These are phyloP conservation scores for Neodiprion pinetum DNA, from an alignment of 1,140 invertebrate genomes.

Conservation along the genomic window DNA sequence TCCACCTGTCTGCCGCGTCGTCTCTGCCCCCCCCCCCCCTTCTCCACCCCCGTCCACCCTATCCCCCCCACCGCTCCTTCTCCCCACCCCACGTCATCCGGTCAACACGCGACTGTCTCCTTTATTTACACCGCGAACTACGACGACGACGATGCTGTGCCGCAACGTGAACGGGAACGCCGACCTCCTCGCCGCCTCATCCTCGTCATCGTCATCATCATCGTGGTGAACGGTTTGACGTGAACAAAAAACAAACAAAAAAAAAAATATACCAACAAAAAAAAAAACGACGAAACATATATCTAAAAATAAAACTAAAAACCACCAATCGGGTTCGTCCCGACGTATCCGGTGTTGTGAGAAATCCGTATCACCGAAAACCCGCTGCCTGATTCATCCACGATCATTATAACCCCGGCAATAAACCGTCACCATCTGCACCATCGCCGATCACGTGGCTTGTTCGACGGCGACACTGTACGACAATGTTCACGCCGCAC, in stretches of 20 bases:
- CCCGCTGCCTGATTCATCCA: background rate
- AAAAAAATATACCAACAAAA: constrained; percentile 13
- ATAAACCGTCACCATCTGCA: constrained; percentile 68
- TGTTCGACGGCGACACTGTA: constrained; percentile 79
- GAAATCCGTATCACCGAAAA: too few species aligned
- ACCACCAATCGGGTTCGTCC: constrained; percentile 18
- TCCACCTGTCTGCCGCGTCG: constrained; percentile 35
- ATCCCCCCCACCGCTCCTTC: constrained; percentile 29
- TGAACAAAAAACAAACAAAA: background rate
- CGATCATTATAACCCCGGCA: constrained; percentile 31
- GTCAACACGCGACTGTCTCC: constrained; percentile 30
- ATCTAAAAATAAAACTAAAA: too few species aligned
- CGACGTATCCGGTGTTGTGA: background rate
- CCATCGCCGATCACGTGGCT: constrained; percentile 80
- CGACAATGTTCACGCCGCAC: constrained; percentile 75
- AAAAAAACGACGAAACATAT: background rate
- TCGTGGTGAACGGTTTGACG: too few species aligned
- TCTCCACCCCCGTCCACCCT: constrained; percentile 37
- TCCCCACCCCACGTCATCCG: constrained; percentile 17
- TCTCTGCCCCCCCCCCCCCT: constrained; percentile 26
- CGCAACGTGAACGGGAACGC: background rate
- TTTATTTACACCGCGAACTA: constrained; percentile 52
- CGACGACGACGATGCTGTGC: constrained; percentile 31
- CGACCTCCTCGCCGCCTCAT: constrained; percentile 4
- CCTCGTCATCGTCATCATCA: background rate